A percentile compares a stretch with the other conserved stretches of the same genome.
Evolutionary conservation across 2,113 vertebrate genomes (phyloP).

Genomic region (Chrysochloris asiatica): DNA sequence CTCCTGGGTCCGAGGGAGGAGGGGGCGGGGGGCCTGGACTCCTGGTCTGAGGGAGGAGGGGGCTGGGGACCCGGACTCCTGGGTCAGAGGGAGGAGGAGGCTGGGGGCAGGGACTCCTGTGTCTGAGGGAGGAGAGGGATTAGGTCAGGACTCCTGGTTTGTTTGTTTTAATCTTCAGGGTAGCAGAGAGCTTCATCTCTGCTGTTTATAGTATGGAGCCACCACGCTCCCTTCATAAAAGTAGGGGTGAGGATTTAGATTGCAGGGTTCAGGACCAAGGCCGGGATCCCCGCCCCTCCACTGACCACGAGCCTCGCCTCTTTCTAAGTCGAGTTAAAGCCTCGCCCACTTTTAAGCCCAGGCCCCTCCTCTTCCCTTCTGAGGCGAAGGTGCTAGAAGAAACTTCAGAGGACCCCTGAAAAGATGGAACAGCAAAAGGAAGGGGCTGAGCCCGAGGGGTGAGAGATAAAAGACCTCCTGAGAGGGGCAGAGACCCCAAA

Average conservation of each 20-base stretch:
- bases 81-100: too few species aligned
- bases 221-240: too few species aligned
- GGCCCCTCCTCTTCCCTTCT: neutral
- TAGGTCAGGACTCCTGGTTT: too few species aligned
- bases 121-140: too few species aligned
- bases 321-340: neutral
- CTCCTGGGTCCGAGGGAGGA: too few species aligned
- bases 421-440: constrained; percentile 60
- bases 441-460: neutral
- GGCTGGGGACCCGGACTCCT: too few species aligned
- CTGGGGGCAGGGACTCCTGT: neutral
- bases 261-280: accelerated
- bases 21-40: too few species aligned
- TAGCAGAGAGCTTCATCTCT: too few species aligned
- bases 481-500: neutral
- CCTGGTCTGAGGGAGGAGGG: too few species aligned
- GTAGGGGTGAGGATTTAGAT: accelerated
- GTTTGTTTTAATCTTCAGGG: too few species aligned
- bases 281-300: accelerated
- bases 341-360: neutral
- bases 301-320: neutral
- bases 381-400: constrained; percentile 43
- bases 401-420: accelerated
- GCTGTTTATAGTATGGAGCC: too few species aligned
- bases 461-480: neutral